Percentiles rank a stretch among this genome's conserved stretches.
Conservation (phyloP, 2,888 invertebrate genomes). For the Agrypnus murinus region DNA sequence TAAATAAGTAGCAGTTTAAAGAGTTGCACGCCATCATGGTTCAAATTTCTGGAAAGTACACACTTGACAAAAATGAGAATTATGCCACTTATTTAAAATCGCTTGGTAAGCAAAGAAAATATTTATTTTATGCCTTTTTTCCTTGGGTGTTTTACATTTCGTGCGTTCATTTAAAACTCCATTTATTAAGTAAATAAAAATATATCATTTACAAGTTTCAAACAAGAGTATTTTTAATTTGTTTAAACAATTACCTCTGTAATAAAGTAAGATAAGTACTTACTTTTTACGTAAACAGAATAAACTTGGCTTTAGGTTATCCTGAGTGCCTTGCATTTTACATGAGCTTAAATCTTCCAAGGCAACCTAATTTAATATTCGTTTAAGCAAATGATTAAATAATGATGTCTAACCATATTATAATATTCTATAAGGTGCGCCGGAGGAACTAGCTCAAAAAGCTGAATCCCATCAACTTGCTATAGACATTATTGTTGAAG, state of each 20-base stretch:
- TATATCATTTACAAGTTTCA: too few species aligned
- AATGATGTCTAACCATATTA: conserved; percentile 7
- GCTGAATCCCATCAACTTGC: conserved; percentile 44
- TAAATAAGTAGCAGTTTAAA: too few species aligned
- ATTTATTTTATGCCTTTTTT: neutral
- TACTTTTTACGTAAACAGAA: too few species aligned
- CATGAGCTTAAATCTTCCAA: conserved; percentile 3
- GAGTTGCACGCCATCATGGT: conserved; percentile 34
- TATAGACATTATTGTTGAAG: conserved; percentile 54
- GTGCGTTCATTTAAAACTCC: neutral
- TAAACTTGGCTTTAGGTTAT: neutral
- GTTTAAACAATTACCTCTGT: too few species aligned
- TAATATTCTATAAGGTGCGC: conserved; percentile 45
- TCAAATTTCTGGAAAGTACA: conserved; percentile 51
- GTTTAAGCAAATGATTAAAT: conserved; percentile 12
- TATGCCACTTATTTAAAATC: conserved; percentile 55
- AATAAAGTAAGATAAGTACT: too few species aligned
- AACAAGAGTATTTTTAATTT: too few species aligned
- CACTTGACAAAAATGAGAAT: conserved; percentile 57
- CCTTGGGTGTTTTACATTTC: neutral
- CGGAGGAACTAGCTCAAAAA: conserved; percentile 55
- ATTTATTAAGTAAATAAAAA: too few species aligned
- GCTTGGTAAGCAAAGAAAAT: conserved; percentile 53
- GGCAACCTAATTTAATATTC: conserved; percentile 21
- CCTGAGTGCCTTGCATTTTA: neutral